Evolutionary conservation across 2,113 vertebrate species (phyloP).

Genomic region (Tautogolabrus adspersus): DNA sequence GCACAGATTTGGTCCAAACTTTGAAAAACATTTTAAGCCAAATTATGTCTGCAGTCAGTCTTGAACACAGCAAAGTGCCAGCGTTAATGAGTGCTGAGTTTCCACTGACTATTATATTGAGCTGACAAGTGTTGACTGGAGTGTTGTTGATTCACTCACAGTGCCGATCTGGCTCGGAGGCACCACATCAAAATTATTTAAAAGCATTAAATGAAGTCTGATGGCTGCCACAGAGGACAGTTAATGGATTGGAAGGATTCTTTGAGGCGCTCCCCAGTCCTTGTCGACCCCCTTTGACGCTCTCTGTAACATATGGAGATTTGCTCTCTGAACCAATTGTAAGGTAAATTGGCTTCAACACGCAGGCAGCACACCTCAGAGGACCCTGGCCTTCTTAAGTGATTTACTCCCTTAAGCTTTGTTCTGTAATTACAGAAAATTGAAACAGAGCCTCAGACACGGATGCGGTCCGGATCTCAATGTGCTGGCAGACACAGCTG

Average conservation of each 20-base stretch:
- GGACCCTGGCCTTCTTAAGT: constrained; percentile 71
- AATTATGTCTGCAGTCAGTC: not conserved
- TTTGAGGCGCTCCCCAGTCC: constrained; percentile 24
- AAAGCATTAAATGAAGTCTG: constrained; percentile 45
- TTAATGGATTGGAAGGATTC: constrained; percentile 57
- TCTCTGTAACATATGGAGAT: constrained; percentile 75
- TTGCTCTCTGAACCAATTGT: constrained; percentile 58
- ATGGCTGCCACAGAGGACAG: constrained; percentile 39
- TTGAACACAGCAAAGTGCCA: constrained; percentile 10
- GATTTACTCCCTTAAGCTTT: constrained; percentile 70
- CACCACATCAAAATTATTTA: constrained; percentile 38
- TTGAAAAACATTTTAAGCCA: not conserved
- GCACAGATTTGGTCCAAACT: not conserved
- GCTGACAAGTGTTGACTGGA: constrained; percentile 57
- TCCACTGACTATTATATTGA: constrained; percentile 18
- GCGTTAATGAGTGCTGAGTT: constrained; percentile 24
- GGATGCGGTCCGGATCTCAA: not conserved
- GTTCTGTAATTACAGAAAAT: constrained; percentile 75
- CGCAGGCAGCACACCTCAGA: constrained; percentile 60
- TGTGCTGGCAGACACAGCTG: not conserved
- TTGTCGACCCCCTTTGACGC: constrained; percentile 18
- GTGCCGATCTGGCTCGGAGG: constrained; percentile 36
- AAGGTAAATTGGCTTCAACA: constrained; percentile 65
- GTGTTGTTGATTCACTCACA: constrained; percentile 34
- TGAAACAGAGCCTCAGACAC: constrained; percentile 49